A percentile compares a stretch with the other conserved stretches of the same genome.
Conservation (phyloP, 1,140 invertebrate genomes). For the Macrotrachela quadricornifera region DNA sequence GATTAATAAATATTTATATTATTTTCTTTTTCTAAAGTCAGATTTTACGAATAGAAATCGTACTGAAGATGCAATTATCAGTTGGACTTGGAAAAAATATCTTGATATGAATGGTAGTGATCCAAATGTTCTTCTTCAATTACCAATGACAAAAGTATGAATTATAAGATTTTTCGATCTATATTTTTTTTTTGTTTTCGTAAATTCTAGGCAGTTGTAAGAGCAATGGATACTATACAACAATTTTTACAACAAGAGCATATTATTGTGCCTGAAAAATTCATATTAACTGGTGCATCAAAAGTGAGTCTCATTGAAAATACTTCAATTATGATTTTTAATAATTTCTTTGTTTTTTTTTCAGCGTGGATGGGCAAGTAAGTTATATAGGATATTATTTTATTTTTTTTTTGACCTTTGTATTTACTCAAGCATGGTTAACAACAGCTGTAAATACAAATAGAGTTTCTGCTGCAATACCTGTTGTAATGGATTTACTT, state of each 20-base stretch:
- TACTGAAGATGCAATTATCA: constrained; percentile 16
- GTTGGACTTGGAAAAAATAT: constrained; percentile 21
- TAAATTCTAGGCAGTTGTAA: too few species aligned
- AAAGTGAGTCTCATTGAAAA: background rate
- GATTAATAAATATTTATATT: background rate
- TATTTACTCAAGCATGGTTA: too few species aligned
- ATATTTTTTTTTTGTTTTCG: too few species aligned
- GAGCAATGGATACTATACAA: constrained; percentile 17
- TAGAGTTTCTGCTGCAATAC: constrained; percentile 18
- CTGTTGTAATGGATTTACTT: constrained; percentile 23
- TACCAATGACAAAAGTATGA: constrained; percentile 25
- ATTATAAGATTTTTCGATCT: too few species aligned
- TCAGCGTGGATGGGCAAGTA: constrained; percentile 3
- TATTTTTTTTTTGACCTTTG: too few species aligned
- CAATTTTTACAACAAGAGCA: background rate
- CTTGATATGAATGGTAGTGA: constrained; percentile 10
- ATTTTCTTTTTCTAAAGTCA: constrained; percentile 10
- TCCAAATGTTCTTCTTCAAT: constrained; percentile 9
- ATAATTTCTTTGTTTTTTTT: background rate
- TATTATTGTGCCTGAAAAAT: background rate
- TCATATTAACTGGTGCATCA: constrained; percentile 1
- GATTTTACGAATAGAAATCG: constrained; percentile 14
- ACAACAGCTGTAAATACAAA: constrained; percentile 3
- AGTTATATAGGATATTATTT: too few species aligned
- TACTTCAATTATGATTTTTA: background rate